Evolutionary conservation across 2,113 vertebrate genomes (phyloP), one percentile per base, ranked within the genome.

Genomic region (Alethe diademata): DNA sequence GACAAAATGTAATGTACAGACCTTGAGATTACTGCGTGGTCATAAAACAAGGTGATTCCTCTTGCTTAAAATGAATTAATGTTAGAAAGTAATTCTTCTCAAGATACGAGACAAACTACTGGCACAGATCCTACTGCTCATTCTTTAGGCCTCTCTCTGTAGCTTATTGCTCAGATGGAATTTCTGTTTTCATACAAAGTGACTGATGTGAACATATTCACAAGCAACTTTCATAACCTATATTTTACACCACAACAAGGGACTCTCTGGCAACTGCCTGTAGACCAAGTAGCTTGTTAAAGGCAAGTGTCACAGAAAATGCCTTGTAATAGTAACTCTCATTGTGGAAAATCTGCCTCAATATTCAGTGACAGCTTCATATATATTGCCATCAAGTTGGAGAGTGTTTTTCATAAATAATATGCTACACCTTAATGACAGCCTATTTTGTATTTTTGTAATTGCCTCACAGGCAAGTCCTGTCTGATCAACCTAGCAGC

Each of bases 31-130:
- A 95, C 78, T 96, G 42, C 74, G 23, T 88, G 72, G 69, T 90
- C 33, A 17, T 97, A 97, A 97, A 97, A 95, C 92, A 97, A 95
- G 93, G 86, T 83, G 92, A 98, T 97, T 97, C 80, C 60, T 85
- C 62, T 95, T 93, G 64, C 61, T 96, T 93, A 81, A 93, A 94
- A 92, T 66, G 82, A 97, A 95, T 95, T 96, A 87, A 91, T 96
- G 78, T 93, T 83, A 69, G 19, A 71, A 93, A 97, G 82, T 51
- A 22, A 67, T 65, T 93, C 42, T 86, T 31, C 31, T 90, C 28
- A 86, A 92, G 90, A 80, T 62, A 57, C 9, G 53, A 2, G 26
- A 79, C 84, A 64, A 56, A 43, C 38, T 67, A 45, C 43, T 64
- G 53, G 66, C 78, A 94, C 43, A 33, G 92, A 84, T 96, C 69